A percentile compares a stretch with the other conserved stretches of the same genome.
phyloP scores from a whole-genome alignment of 1,140 invertebrate species.

The Procambarus virginalis region DNA sequence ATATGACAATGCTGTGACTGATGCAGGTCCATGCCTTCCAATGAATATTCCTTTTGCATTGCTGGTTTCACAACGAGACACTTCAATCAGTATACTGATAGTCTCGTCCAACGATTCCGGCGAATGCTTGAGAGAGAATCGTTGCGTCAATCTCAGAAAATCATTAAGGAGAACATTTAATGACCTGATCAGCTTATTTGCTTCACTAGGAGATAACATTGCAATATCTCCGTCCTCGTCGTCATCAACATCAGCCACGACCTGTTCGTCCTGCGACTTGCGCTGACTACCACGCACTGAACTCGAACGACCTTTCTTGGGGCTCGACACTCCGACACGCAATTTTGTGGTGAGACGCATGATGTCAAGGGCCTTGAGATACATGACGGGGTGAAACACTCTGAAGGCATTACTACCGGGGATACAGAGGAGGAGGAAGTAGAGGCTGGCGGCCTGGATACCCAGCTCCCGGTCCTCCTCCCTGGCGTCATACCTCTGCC shows the following conservation, averaged over 20 bases:
- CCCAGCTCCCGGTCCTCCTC: constrained; percentile 74
- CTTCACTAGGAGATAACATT: constrained; percentile 62
- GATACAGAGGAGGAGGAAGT: constrained; percentile 76
- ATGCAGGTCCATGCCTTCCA: constrained; percentile 68
- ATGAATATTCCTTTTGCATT: constrained; percentile 70
- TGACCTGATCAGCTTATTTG: constrained; percentile 63
- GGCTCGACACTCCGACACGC: constrained; percentile 46
- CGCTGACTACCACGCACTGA: constrained; percentile 33
- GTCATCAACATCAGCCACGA: constrained; percentile 57
- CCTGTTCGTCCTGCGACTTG: constrained; percentile 42
- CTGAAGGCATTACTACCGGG: constrained; percentile 78
- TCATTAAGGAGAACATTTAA: constrained; percentile 75
- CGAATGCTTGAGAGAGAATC: constrained; percentile 76
- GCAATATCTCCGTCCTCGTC: constrained; percentile 71
- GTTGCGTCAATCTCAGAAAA: constrained; percentile 75
- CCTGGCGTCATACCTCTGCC: constrained; percentile 73
- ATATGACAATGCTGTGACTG: constrained; percentile 73
- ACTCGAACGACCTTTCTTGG: constrained; percentile 64
- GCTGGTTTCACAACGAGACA: constrained; percentile 76
- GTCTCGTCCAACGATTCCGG: constrained; percentile 75
- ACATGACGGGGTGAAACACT: constrained; percentile 79
- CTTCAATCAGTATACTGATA: constrained; percentile 75
- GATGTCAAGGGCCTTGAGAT: constrained; percentile 76
- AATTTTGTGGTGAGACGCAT: constrained; percentile 74
- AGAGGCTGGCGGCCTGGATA: constrained; percentile 75